These are phyloP conservation scores for Dipodomys ordii DNA, from an alignment of 2,113 vertebrate species.

Conservation along the genomic window DNA sequence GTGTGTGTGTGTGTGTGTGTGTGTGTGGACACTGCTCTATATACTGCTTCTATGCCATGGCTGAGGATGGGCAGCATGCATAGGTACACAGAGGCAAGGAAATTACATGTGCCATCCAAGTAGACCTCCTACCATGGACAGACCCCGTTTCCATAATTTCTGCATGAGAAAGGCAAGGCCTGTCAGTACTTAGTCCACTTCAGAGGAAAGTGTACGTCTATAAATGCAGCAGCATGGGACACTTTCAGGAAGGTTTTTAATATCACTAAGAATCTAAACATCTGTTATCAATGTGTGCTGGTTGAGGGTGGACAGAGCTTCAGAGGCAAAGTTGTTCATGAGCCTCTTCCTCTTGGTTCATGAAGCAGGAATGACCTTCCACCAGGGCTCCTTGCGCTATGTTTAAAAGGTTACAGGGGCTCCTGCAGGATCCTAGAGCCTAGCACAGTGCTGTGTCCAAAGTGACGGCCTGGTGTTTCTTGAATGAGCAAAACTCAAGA, in stretches of 20 bases:
- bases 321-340: not conserved
- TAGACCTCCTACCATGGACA: conserved; percentile 68
- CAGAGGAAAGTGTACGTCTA: conserved; percentile 5
- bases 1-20: conserved; percentile 67
- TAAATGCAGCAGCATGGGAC: not conserved
- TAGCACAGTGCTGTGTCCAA: conserved; percentile 51
- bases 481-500: conserved; percentile 51
- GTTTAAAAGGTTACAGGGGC: conserved; percentile 2
- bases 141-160: conserved; percentile 82
- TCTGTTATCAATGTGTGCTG: not conserved
- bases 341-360: not conserved
- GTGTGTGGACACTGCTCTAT: conserved; percentile 78
- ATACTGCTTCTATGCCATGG: conserved; percentile 82
- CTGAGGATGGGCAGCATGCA: conserved; percentile 84
- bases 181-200: conserved; percentile 53
- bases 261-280: conserved; percentile 12
- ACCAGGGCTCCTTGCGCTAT: not conserved
- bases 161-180: conserved; percentile 82
- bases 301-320: not conserved
- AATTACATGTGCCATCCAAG: conserved; percentile 59
- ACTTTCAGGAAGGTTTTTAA: conserved; percentile 36
- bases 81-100: conserved; percentile 78
- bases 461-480: conserved; percentile 19
- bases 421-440: conserved; percentile 43
- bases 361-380: not conserved